Evolutionary conservation across 2,113 vertebrate genomes (phyloP).

Genomic region (Tupaia chinensis): DNA sequence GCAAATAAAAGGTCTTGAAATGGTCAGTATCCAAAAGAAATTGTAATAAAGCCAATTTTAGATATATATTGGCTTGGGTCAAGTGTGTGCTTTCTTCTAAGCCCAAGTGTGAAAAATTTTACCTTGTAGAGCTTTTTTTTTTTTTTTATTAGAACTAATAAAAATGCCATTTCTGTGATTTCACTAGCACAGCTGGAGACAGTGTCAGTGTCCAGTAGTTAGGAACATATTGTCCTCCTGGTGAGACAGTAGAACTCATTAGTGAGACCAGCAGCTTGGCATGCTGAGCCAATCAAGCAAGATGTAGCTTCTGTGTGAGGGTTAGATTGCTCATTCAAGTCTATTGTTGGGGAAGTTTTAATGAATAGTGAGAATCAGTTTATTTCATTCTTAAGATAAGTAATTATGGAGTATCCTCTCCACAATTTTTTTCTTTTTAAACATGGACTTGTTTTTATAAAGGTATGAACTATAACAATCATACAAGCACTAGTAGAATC

Average conservation of each 20-base stretch:
- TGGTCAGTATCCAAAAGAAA: slow-evolving; percentile 28
- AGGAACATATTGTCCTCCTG: slow-evolving; percentile 85
- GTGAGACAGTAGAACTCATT: slow-evolving; percentile 85
- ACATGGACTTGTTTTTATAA: slow-evolving; percentile 34
- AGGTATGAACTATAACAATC: neutral
- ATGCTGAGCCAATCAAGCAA: slow-evolving; percentile 60
- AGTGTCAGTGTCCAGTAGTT: slow-evolving; percentile 66
- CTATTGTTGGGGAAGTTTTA: neutral
- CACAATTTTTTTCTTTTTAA: neutral
- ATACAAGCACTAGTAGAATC: slow-evolving; percentile 9
- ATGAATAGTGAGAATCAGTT: neutral
- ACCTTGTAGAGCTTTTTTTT: neutral
- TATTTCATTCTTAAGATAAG: neutral
- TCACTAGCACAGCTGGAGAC: slow-evolving; percentile 81
- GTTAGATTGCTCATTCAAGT: slow-evolving; percentile 49
- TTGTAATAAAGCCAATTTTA: slow-evolving; percentile 55
- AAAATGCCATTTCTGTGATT: slow-evolving; percentile 79
- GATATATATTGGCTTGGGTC: neutral
- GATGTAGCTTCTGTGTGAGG: slow-evolving; percentile 47
- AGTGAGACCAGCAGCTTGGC: slow-evolving; percentile 83
- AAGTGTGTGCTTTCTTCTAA: slow-evolving; percentile 38
- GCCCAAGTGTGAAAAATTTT: slow-evolving; percentile 48
- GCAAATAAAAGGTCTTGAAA: neutral
- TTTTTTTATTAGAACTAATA: slow-evolving; percentile 68
- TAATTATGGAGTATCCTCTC: neutral